Conservation (phyloP, 1,140 invertebrate species). For the Palaemon carinicauda region DNA sequence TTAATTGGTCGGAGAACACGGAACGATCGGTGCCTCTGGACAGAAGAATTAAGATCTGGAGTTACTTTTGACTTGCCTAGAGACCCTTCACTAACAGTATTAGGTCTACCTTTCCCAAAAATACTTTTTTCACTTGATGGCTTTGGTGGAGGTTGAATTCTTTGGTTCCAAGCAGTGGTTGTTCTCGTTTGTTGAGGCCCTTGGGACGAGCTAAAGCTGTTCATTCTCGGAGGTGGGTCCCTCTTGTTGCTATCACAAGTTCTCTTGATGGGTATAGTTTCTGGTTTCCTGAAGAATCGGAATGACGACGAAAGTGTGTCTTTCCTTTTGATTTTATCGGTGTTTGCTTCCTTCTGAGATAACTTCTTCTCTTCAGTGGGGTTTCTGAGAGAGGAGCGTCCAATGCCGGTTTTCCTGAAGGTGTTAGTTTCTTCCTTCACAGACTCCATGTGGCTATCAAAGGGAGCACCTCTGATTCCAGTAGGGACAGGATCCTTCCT, state of each 20-base stretch:
- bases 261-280: neutral
- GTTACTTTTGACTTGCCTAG: neutral
- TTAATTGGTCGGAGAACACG: neutral
- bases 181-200: neutral
- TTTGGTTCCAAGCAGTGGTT: neutral
- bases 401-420: no score
- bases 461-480: no score
- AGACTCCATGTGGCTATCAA: no score
- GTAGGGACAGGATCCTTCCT: no score
- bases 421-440: no score
- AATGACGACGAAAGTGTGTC: neutral
- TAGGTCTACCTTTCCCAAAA: neutral
- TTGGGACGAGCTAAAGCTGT: neutral
- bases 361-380: neutral
- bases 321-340: neutral
- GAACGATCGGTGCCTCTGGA: neutral
- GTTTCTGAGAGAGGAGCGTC: neutral
- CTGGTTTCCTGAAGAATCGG: neutral
- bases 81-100: neutral
- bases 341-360: neutral
- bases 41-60: neutral
- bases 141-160: neutral
- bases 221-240: neutral
- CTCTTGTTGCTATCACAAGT: neutral
- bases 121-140: neutral